Evolutionary conservation across 2,797 vertebrate species (phyloP).

Genomic region (Cossypha dichroa): DNA sequence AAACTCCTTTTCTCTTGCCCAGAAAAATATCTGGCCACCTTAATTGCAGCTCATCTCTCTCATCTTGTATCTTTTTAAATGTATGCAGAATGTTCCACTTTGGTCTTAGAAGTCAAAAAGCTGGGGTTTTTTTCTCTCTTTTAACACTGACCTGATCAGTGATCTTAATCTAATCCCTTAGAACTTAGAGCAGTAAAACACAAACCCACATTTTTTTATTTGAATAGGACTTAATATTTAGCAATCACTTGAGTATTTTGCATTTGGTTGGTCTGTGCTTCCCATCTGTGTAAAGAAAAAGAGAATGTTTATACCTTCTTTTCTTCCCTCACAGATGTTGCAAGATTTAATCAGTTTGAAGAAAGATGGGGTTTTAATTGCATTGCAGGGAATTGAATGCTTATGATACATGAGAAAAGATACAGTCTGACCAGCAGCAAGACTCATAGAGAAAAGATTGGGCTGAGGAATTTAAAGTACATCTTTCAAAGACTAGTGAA

Average conservation of each 20-base stretch:
- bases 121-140: fast-evolving
- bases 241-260: background rate
- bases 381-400: background rate
- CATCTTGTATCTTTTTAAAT: background rate
- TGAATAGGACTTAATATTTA: background rate
- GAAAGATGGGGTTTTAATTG: conserved; percentile 39
- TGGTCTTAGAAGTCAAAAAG: background rate
- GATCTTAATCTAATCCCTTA: conserved; percentile 3
- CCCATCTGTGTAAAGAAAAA: conserved; percentile 29
- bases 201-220: background rate
- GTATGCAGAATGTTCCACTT: background rate
- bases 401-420: background rate
- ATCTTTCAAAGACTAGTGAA: background rate
- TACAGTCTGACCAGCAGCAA: background rate
- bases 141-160: background rate
- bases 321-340: conserved; percentile 34
- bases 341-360: conserved; percentile 39
- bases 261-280: background rate
- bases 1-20: background rate
- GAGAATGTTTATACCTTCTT: conserved; percentile 12
- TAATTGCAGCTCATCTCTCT: background rate
- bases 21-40: background rate
- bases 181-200: background rate
- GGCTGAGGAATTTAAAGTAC: background rate
- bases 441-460: background rate